phyloP scores from a whole-genome alignment of 2,888 invertebrate species.

The Leptura quadrifasciata region DNA sequence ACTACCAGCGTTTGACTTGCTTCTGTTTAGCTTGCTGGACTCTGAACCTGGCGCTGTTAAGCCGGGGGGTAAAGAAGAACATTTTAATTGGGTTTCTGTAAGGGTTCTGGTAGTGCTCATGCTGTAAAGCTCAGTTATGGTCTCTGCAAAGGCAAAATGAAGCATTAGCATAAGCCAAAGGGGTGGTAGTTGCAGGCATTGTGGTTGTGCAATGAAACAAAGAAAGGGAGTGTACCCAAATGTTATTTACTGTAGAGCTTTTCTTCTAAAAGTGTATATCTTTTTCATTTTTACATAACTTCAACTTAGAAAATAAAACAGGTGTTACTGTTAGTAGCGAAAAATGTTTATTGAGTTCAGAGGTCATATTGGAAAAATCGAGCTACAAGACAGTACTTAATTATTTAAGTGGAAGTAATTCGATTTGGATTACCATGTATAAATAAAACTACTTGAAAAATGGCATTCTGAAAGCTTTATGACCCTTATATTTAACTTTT shows the following conservation, averaged over 20 bases:
- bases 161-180: slow-evolving; percentile 41
- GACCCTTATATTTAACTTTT: too few species aligned
- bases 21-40: slow-evolving; percentile 76
- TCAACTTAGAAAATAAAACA: too few species aligned
- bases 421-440: too few species aligned
- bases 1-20: slow-evolving; percentile 72
- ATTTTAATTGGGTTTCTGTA: slow-evolving; percentile 77
- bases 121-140: slow-evolving; percentile 71
- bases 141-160: slow-evolving; percentile 68
- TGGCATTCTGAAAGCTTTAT: too few species aligned
- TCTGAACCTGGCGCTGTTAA: slow-evolving; percentile 73
- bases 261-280: too few species aligned
- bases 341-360: too few species aligned
- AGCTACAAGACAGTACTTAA: too few species aligned
- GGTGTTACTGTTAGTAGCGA: too few species aligned
- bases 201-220: not conserved
- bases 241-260: not conserved
- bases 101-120: slow-evolving; percentile 58
- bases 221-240: not conserved
- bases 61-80: slow-evolving; percentile 80
- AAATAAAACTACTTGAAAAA: too few species aligned
- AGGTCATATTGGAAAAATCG: too few species aligned
- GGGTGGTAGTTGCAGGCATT: not conserved
- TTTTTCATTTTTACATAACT: too few species aligned
- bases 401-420: too few species aligned